Evolutionary conservation across 2,113 vertebrate genomes (phyloP), one percentile per base, ranked within the genome.

Genomic region (Seriola quinqueradiata): DNA sequence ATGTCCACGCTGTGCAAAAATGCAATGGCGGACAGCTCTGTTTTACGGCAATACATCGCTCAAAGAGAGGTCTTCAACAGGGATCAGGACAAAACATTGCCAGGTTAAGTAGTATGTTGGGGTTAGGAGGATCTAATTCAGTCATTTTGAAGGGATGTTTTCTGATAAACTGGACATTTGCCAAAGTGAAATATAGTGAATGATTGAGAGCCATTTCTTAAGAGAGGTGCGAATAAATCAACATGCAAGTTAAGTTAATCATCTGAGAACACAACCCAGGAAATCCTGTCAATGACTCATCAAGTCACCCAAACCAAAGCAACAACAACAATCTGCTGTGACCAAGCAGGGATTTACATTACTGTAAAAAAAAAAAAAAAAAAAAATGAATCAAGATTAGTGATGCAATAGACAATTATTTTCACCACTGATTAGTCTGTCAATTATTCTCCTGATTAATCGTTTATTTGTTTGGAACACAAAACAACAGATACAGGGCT

Each of bases 41-140:
- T 59, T 75, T 70, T 38, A 70, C 8, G 13, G 85, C 80, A 67
- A 13, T 14, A 50, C 50, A 2, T 66, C 1, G 4, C 8, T 7
- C 81, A 48, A 69, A 23, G 68, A 69, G 54, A 46, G 28, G 23
- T 50, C 54, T 79, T 63, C 66, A 88, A 86, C 77, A 65, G 71
- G 54, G 69, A 69, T 76, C 54, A 71, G 38, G 63, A 77, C 73
- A 57, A 70, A 59, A 71, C 60, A 68, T 60, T 68, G 58, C 65
- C 25, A 58, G 38, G 72, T 83, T 75, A 75, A 81, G 78, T 58
- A 79, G 44, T 46, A 52, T 17, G 70, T 48, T 19, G 36, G 69
- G 36, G 23, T 42, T 38, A 7, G 40, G 40, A 42, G 40, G 8
- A 8, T 42, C 8, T 36, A 36, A 5, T 36, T 36, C 6, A 36